These are phyloP conservation scores for Peromyscus attwateri DNA, from an alignment of 2,797 vertebrate species.

Conservation along the genomic window DNA sequence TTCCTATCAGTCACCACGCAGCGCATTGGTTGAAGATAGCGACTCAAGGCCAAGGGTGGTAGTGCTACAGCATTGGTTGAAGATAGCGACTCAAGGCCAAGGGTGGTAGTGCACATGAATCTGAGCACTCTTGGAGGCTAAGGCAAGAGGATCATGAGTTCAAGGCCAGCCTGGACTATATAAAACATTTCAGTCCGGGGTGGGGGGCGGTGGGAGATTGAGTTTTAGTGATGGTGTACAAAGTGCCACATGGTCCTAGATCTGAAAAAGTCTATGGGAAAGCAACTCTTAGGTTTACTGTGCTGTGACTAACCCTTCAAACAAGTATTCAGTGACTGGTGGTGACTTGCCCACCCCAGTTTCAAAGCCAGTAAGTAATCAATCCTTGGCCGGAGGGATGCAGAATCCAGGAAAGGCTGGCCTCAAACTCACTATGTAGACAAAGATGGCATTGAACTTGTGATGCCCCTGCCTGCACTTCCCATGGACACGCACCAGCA, in stretches of 20 bases:
- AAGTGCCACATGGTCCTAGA: fast-evolving
- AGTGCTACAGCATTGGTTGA: not conserved
- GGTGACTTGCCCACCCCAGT: fast-evolving
- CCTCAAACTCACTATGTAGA: not conserved
- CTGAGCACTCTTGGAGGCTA: not conserved
- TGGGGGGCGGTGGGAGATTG: fast-evolving
- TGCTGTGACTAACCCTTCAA: fast-evolving
- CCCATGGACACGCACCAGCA: not conserved
- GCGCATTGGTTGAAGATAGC: fast-evolving
- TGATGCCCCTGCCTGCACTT: not conserved
- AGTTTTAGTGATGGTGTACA: not conserved
- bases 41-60: not conserved
- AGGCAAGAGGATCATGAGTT: not conserved
- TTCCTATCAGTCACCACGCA: not conserved
- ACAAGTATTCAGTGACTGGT: not conserved
- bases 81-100: not conserved
- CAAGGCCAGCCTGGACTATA: not conserved
- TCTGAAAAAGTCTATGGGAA: not conserved
- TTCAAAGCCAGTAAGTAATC: not conserved
- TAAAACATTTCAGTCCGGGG: not conserved
- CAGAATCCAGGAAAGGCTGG: not conserved
- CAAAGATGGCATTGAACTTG: not conserved
- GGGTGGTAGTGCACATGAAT: not conserved
- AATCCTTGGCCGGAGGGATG: not conserved
- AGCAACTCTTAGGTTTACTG: fast-evolving